Conservation (phyloP, 2,113 vertebrate genomes). For the Tonatia bakeri region DNA sequence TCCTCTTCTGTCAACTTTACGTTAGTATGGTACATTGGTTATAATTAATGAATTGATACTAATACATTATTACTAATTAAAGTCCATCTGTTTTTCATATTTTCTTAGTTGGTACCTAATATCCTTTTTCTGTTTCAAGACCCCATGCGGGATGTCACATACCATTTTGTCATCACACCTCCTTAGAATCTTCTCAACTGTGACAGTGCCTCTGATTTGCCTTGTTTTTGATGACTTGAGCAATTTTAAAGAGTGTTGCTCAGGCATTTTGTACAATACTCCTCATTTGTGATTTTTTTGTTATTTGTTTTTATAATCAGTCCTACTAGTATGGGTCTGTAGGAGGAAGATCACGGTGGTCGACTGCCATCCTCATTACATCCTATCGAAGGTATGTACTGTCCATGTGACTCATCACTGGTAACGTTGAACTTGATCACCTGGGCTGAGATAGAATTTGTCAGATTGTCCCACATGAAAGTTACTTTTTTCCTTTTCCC, state of each 20-base stretch:
- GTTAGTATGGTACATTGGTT: neutral
- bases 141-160: neutral
- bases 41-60: neutral
- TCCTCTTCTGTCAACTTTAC: neutral
- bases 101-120: neutral
- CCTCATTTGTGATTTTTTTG: neutral
- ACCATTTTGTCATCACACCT: neutral
- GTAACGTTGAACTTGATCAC: neutral
- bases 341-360: neutral
- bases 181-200: neutral
- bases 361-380: neutral
- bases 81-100: neutral
- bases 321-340: neutral
- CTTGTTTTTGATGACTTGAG: neutral
- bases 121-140: neutral
- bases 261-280: neutral
- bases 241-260: neutral
- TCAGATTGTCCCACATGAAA: neutral
- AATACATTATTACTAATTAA: neutral
- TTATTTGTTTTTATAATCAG: neutral
- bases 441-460: neutral
- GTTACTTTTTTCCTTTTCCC: neutral
- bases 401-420: neutral
- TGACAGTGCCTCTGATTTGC: neutral
- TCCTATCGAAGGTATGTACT: neutral